Evolutionary conservation across 2,888 invertebrate species (phyloP).

Genomic region (Sinhomidia bicolor): DNA sequence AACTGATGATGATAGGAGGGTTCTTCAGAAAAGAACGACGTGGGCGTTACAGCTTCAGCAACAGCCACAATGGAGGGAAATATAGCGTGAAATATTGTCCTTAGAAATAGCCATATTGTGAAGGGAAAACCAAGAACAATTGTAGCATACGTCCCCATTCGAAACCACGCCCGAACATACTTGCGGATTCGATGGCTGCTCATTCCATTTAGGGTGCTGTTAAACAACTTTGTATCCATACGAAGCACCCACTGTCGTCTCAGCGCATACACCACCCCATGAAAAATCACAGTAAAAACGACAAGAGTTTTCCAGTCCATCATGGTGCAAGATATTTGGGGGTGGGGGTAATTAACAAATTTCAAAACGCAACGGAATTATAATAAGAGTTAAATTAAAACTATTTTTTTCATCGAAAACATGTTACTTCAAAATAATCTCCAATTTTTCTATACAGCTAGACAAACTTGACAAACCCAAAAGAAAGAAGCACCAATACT

Average conservation of each 20-base stretch:
- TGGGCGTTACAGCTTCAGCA: conserved; percentile 78
- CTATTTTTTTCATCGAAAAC: no score
- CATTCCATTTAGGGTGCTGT: conserved; percentile 77
- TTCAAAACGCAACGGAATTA: no score
- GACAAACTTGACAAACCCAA: background rate
- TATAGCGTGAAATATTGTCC: conserved; percentile 77
- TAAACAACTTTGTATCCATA: conserved; percentile 77
- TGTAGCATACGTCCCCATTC: conserved; percentile 78
- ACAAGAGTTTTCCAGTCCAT: conserved; percentile 80
- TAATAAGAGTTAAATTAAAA: no score
- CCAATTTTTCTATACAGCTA: background rate
- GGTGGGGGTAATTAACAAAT: background rate
- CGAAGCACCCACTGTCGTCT: conserved; percentile 76
- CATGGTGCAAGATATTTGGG: background rate
- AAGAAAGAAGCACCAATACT: background rate
- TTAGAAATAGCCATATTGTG: conserved; percentile 78
- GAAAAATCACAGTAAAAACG: conserved; percentile 79
- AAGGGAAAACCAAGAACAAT: conserved; percentile 79
- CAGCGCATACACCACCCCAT: conserved; percentile 77
- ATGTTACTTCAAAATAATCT: background rate
- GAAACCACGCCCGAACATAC: conserved; percentile 79
- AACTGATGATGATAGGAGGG: conserved; percentile 56
- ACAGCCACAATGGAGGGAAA: conserved; percentile 78
- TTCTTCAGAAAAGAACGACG: conserved; percentile 69
- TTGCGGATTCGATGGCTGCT: conserved; percentile 76